Base-by-base conservation (phyloP, 2,888 invertebrate genomes). In the Subacronicta megacephala region DNA sequence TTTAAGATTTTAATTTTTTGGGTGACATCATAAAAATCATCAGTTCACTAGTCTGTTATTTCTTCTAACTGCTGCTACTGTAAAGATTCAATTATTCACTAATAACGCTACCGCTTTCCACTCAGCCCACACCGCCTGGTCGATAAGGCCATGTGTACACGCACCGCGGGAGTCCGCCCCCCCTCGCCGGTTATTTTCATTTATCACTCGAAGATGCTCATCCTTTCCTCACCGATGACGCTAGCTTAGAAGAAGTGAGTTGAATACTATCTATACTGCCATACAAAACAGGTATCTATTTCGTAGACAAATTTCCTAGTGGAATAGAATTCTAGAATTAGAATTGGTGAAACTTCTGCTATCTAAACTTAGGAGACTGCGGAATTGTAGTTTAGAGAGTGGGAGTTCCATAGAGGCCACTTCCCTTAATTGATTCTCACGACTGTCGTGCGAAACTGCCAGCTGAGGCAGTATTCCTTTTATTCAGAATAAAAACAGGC, bases 101-200 rank as follows among this genome's bases (percentile, higher is more conserved):
- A 43, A 23, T 42, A 40, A 52, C 85, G 86, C 84, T 74, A 15
- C n/a, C 57, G 63, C 78, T 68, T 52, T 47, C 75, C 54, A 50
- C 75, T 70, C 74, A 77, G 43, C 41, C 81, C 83, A 63, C 54
- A 44, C 51, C 54, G 61, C 67, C 82, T 80, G 90, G 90, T 90
- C 90, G 91, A 90, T 90, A 88, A 82, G 88, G 87, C 91, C 93
- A 93, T 92, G 92, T 93, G 93, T 90, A 90, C 88, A 87, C 85
- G 84, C 92, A 87, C 93, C 84, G 90, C 92, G 92, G 93, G 92
- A 91, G 93, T 76, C 84, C 84, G 84, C 85, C 92, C 89, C 57
- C 89, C 90, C 88, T 88, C 86, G 87, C 89, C 78, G 89, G 87
- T 90, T 93, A 94, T 94, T 94, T 93, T 92, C 92, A 93, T 93